Evolutionary conservation across 2,888 invertebrate species (phyloP), one percentile per base, ranked within the genome.

Genomic region (Operophtera brumata): DNA sequence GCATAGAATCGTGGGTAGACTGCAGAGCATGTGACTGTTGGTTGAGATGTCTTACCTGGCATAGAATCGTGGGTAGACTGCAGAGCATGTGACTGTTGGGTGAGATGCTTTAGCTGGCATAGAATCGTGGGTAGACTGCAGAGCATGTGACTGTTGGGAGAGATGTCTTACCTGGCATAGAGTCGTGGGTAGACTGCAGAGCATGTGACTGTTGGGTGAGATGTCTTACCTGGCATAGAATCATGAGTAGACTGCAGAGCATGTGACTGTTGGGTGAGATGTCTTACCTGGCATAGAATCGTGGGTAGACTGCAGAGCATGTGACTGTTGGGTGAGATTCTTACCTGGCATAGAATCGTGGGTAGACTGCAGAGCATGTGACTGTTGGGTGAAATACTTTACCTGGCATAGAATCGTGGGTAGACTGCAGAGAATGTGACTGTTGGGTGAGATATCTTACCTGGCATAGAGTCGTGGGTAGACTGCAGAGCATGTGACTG

Each of bases 371-470:
- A 95, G 76, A 25, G 92, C 94, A 62, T 94, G 94, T 1, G 95
- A 95, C 71, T 95, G 94, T 72, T 96, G 95, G 0, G 96, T 96
- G 26, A 97, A 89, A 70, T 96, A 96, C 13, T 94, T 91, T 55
- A 97, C 97, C n/a, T n/a, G n/a, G n/a, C 72, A 82, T 76, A 11
- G 83, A 72, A 40, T 85, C 79, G 34, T 87, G 87, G 0, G 85
- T 83, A 12, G 73, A 81, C 70, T 90, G 90, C 65, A 95, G 76
- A 25, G 92, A 94, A 62, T 94, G 94, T 1, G 95, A 95, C 71
- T 95, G 94, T 72, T 96, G 95, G 0, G 96, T 96, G 26, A 97
- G 89, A 70, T 96, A 96, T 14, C 95, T 91, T 55, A 97, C 97
- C n/a, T n/a, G n/a, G n/a, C 72, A 82, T 76, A 11, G 83, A 72